Base-by-base conservation (phyloP, 2,113 vertebrate genomes). In the Erythrocebus patas region DNA sequence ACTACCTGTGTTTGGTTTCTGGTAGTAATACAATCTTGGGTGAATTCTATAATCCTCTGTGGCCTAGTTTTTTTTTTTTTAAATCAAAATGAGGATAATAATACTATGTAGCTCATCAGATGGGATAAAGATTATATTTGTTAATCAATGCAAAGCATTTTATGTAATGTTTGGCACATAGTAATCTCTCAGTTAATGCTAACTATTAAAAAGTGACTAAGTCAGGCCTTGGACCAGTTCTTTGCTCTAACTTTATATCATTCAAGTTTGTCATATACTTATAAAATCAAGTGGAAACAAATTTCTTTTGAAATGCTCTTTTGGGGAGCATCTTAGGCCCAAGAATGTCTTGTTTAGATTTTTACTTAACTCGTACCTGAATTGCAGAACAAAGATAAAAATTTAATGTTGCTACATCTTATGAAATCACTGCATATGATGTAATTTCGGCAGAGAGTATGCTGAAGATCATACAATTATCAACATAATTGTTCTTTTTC, bases 221-320 rank as follows among this genome's bases (percentile, higher is more conserved):
- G 8, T 17, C 43, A 93, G 48, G 10, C 18, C 12, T 91, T 43
- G n/a, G 55, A 50, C 78, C 11, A 48, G n/a, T 79, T 73, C 32
- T 80, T 94, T 61, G n/a, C 13, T 95, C 48, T 16, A 89, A 30
- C 18, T 66, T 93, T 13, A 2, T 79, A 32, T 73, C 50, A 72
- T 75, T 95, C 50, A 66, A 61, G 48, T 89, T 68, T 68, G 64
- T 30, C 76, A 3, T 81, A 10, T 55, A 89, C 43, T 89, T 96
- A 89, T 52, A 72, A 85, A 68, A 96, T 48, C 22, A 78, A 66
- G 16, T 75, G 64, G 30, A 59, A 89, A 85, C 57, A 61, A 66
- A 30, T 55, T 91, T 78, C 35, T 89, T 82, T 95, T 93, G 22
- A 83, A 92, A 90, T 83, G n/a, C 10, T 90, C 75, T 80, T 96